Evolutionary conservation across 2,888 invertebrate genomes (phyloP).

Genomic region (Exephanes ischioxanthus): DNA sequence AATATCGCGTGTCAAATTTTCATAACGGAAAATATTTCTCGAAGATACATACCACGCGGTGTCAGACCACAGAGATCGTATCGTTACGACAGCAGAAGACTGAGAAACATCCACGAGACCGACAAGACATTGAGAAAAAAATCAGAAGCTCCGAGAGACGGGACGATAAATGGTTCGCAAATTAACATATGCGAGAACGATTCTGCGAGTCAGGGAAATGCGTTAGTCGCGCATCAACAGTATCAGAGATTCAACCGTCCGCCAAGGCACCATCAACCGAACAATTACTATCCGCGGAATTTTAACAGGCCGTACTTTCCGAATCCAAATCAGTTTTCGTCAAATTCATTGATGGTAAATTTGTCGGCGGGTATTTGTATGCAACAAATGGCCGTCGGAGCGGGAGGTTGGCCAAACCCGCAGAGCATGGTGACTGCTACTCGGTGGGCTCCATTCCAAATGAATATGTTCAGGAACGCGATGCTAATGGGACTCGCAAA

Average conservation of each 20-base stretch:
- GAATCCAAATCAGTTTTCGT: constrained; percentile 17
- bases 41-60: constrained; percentile 78
- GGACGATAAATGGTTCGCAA: constrained; percentile 27
- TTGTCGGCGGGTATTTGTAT: constrained; percentile 30
- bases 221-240: constrained; percentile 33
- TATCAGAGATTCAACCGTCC: constrained; percentile 56
- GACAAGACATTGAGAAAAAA: constrained; percentile 60
- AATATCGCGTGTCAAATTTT: constrained; percentile 75
- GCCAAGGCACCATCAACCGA: constrained; percentile 7
- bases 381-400: constrained; percentile 46
- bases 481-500: constrained; percentile 50
- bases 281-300: constrained; percentile 12
- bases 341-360: constrained; percentile 31
- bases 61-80: constrained; percentile 78
- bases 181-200: constrained; percentile 3
- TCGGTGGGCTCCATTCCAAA: constrained; percentile 61
- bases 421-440: constrained; percentile 23
- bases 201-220: constrained; percentile 53
- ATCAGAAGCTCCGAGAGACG: background rate
- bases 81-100: constrained; percentile 72
- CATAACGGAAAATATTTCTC: constrained; percentile 74
- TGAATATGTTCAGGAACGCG: constrained; percentile 63
- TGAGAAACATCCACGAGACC: constrained; percentile 66
- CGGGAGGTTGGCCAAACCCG: constrained; percentile 49
- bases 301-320: background rate